Conservation (phyloP, 2,113 vertebrate genomes). For the Siniperca chuatsi region DNA sequence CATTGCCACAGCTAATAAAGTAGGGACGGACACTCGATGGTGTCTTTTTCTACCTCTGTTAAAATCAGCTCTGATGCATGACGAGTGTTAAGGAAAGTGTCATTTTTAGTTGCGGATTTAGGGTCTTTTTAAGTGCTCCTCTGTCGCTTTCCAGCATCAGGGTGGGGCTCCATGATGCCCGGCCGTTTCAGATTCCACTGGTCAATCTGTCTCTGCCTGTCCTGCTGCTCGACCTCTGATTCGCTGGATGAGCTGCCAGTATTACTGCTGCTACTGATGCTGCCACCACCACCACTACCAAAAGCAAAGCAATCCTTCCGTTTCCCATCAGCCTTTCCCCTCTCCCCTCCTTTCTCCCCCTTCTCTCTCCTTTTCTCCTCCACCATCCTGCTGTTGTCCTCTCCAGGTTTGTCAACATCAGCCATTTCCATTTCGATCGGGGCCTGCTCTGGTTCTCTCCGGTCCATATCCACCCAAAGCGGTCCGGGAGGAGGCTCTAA, state of each 20-base stretch:
- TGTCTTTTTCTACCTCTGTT: neutral
- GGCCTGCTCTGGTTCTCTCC: constrained; percentile 30
- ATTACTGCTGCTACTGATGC: constrained; percentile 62
- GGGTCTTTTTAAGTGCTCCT: constrained; percentile 54
- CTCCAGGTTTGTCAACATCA: neutral
- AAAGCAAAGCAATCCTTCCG: constrained; percentile 75
- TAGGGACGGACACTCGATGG: neutral
- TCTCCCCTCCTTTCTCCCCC: constrained; percentile 33
- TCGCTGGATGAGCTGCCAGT: constrained; percentile 74
- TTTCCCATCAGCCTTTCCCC: constrained; percentile 47
- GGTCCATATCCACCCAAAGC: constrained; percentile 68
- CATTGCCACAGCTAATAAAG: neutral
- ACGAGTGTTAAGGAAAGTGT: neutral
- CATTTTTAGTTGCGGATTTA: neutral
- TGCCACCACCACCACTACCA: constrained; percentile 39
- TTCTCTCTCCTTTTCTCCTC: constrained; percentile 52
- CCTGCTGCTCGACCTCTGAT: constrained; percentile 70
- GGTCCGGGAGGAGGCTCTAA: constrained; percentile 58
- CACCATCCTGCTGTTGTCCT: constrained; percentile 12
- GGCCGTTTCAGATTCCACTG: constrained; percentile 74
- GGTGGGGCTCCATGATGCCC: constrained; percentile 28
- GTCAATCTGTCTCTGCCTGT: constrained; percentile 54
- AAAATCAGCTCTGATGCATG: neutral
- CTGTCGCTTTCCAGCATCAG: constrained; percentile 49
- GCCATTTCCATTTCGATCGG: constrained; percentile 42